Base-by-base conservation (phyloP, 1,140 invertebrate species). In the Homarus americanus region DNA sequence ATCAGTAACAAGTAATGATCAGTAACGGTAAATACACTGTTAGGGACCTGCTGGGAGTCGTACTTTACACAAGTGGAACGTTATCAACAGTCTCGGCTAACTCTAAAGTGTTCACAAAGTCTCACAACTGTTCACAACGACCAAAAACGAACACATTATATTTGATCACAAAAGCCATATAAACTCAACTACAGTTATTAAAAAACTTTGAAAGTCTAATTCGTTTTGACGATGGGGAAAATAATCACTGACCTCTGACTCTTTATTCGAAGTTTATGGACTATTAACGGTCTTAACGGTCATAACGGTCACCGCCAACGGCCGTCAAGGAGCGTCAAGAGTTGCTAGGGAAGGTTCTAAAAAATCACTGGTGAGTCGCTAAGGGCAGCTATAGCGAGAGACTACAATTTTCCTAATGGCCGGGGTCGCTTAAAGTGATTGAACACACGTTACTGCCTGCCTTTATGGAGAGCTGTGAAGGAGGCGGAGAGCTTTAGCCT, bases 321-420 rank as follows among this genome's bases (percentile, higher is more conserved):
- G 32, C 28, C n/a, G 41, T 28, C n/a, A 83, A 83, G 58, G 82
- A 83, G 82, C 82, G 41, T 53, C 72, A 34, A 36, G 83, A 53
- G 83, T 84, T 32, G 32, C 63, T 66, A 5, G 40, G 82, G 53
- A 53, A 69, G 38, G 58, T 53, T 73, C 76, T 86, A 76, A 86
- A 86, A 86, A 86, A 86, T 86, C 83, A 49, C 63, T n/a, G 28
- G 63, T 9, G 69, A 86, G 69, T 73, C 83, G 83, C 72, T 75
- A 41, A 20, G 83, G 72, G 41, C 40, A 72, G 83, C 83, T 75
- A 10, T 75, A 75, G 38, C 76, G 83, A 73, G 53, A 86, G 83
- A 69, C 83, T 66, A 86, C 83, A 86, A 86, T 86, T 86, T 86
- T 86, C 83, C 83, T 86, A 86, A 86, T 86, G 83, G 83, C 69